phyloP scores from a whole-genome alignment of 2,888 invertebrate species.

The Aphidoletes aphidimyza region DNA sequence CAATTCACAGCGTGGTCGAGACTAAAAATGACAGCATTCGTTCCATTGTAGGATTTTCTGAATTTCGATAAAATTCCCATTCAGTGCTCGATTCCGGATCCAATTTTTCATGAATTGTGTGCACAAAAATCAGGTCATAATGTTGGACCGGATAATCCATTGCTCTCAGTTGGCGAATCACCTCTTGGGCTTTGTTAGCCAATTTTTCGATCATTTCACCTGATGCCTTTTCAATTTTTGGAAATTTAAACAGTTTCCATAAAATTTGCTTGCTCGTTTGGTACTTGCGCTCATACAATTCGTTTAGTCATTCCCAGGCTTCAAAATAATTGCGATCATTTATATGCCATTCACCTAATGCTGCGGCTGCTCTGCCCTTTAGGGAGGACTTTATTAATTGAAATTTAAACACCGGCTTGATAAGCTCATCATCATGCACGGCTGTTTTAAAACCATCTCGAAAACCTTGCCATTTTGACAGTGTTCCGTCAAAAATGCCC shows the following conservation, averaged over 20 bases:
- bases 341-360: not conserved
- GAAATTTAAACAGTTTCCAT: not conserved
- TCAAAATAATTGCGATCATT: not conserved
- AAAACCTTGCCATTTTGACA: not conserved
- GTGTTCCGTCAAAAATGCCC: not conserved
- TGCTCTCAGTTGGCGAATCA: not conserved
- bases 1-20: not conserved
- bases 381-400: not conserved
- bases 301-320: not conserved
- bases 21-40: slow-evolving; percentile 1
- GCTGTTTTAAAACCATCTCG: not conserved
- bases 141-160: not conserved
- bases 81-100: not conserved
- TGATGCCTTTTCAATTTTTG: not conserved
- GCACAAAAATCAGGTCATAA: not conserved
- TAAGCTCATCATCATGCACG: slow-evolving; percentile 5
- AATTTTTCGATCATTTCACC: not conserved
- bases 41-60: not conserved
- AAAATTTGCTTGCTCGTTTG: not conserved
- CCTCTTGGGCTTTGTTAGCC: not conserved
- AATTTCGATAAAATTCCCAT: not conserved
- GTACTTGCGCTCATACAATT: not conserved
- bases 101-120: not conserved
- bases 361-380: not conserved
- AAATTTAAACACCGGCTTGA: not conserved